A percentile compares a stretch with the other conserved stretches of the same genome.
Evolutionary conservation across 2,113 vertebrate species (phyloP).

Genomic region (Campylomormyrus tamandua): DNA sequence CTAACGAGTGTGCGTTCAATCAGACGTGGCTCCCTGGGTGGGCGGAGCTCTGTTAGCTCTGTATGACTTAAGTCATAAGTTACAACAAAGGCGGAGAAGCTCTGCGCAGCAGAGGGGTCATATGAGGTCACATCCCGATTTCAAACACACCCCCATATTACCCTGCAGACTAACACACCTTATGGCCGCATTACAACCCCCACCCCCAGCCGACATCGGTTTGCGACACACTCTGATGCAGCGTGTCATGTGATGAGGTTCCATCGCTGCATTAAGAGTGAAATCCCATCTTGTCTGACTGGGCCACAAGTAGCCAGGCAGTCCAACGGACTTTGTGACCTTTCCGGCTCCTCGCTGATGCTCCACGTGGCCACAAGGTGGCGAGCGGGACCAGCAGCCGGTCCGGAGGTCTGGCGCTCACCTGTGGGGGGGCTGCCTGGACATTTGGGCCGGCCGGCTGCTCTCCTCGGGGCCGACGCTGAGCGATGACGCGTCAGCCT

Average conservation of each 20-base stretch:
- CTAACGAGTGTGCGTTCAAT: background rate
- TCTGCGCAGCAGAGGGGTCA: background rate
- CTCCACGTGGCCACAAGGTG: background rate
- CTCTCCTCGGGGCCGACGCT: slow-evolving; percentile 52
- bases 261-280: background rate
- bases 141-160: background rate
- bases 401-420: background rate
- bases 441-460: slow-evolving; percentile 37
- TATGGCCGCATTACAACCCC: background rate
- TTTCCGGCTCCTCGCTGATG: background rate
- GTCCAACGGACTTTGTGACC: background rate
- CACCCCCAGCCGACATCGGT: background rate
- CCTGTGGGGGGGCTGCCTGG: background rate
- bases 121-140: background rate
- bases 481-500: slow-evolving; percentile 71
- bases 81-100: background rate
- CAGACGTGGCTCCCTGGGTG: background rate
- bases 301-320: background rate
- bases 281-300: background rate
- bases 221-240: background rate
- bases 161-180: background rate
- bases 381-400: background rate
- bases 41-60: background rate
- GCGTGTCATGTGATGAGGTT: background rate
- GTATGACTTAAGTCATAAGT: background rate